Base-by-base conservation (phyloP, 2,113 vertebrate genomes). In the Monarcha castaneiventris region DNA sequence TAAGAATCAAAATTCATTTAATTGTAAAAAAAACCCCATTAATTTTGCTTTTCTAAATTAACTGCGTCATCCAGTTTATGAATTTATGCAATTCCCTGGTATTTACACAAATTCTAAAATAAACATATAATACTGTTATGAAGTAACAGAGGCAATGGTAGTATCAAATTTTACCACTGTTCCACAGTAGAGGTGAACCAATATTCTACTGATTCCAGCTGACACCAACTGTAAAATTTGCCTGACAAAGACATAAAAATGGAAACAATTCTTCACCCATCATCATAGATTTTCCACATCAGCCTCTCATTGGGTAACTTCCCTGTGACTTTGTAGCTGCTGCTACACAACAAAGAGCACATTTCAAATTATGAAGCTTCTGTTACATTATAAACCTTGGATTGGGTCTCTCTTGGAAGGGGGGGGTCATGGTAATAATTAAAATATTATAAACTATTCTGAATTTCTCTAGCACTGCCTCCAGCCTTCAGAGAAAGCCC, bases 41-140 rank as follows among this genome's bases (percentile, higher is more conserved):
- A 43, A 73, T 62, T 84, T 48, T 87, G 26, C 22, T 55, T 81
- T 78, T 81, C 37, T 72, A 32, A 84, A 77, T 78, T 21, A 78
- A 29, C 7, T 59, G 9, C 5, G 39, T 54, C 10, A 62, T 51
- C 23, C 33, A 35, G n/a, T n/a, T n/a, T n/a, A 10, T 18, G 81
- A 26, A n/a, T 63, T 73, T 15, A 63, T 6, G 21, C 9, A 75
- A 55, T 51, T n/a, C 16, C 16, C 33, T 21, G 2, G 32, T 27
- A 66, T 72, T 90, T 23, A 88, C 26, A 67, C 9, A 82, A 67
- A 67, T 43, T 51, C 81, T 87, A 46, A 77, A 89, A 87, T 35
- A 77, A 80, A 52, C 26, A 72, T 20, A 21, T 11, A 56, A 32
- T 37, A 49, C 5, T n/a, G 9, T 52, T 49, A 52, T 20, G n/a